Percentiles rank a stretch among this genome's conserved stretches.
Evolutionary conservation across 2,113 vertebrate genomes (phyloP).

Genomic region (Brachyhypopomus gauderio): DNA sequence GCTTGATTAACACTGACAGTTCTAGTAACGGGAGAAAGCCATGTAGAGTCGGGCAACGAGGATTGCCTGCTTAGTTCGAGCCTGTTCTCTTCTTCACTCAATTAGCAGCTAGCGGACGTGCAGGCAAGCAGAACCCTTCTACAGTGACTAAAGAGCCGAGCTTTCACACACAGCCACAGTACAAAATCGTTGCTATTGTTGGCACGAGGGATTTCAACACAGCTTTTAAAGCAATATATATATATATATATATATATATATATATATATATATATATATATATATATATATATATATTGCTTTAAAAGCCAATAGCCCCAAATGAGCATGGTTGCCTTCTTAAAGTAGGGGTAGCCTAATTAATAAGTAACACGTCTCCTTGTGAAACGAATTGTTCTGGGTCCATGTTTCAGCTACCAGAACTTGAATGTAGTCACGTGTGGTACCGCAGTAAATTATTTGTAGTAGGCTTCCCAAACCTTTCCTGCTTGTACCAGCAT

Average conservation of each 20-base stretch:
- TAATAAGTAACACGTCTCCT: background rate
- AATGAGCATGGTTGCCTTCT: background rate
- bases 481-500: constrained; percentile 7
- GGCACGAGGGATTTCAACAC: background rate
- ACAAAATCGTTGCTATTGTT: constrained; percentile 36
- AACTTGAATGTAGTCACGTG: background rate
- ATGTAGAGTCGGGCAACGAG: constrained; percentile 73
- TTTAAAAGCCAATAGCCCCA: constrained; percentile 11
- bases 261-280: background rate
- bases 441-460: background rate
- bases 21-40: constrained; percentile 73
- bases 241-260: too few species aligned
- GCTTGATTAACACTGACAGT: constrained; percentile 92
- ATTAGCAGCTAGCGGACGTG: constrained; percentile 80
- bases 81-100: constrained; percentile 73
- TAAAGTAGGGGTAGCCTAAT: background rate
- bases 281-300: background rate
- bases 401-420: background rate
- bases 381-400: background rate
- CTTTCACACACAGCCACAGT: constrained; percentile 47
- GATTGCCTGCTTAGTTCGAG: constrained; percentile 63
- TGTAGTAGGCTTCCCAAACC: background rate
- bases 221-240: background rate
- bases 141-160: constrained; percentile 50
- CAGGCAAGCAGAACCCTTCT: constrained; percentile 77